Evolutionary conservation across 1,140 invertebrate genomes (phyloP).

Genomic region (Polypedilum pembai): DNA sequence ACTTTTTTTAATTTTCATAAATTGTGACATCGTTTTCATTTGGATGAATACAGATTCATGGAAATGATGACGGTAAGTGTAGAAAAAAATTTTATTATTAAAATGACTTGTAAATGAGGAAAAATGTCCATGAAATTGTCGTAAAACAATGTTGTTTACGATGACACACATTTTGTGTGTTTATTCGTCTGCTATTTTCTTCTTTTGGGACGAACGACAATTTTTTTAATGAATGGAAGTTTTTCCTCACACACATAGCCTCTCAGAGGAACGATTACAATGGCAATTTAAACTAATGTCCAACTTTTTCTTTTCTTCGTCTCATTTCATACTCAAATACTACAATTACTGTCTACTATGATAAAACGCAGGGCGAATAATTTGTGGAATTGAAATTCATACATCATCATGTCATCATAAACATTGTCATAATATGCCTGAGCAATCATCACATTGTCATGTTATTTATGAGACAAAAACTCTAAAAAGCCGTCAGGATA

Average conservation of each 20-base stretch:
- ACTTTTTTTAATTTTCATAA: constrained; percentile 22
- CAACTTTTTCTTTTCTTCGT: background rate
- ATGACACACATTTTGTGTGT: background rate
- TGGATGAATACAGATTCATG: constrained; percentile 8
- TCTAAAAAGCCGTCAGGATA: background rate
- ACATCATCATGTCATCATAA: constrained; percentile 1
- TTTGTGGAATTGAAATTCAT: constrained; percentile 9
- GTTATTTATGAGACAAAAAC: background rate
- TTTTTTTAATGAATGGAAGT: no score
- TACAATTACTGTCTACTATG: background rate
- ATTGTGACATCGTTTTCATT: constrained; percentile 3
- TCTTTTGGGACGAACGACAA: no score
- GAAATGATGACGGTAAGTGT: constrained; percentile 24
- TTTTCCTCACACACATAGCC: no score
- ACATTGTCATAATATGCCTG: background rate
- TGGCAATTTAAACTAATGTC: constrained; percentile 12
- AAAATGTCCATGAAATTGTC: background rate
- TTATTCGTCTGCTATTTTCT: no score
- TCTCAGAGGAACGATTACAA: background rate
- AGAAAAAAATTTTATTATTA: background rate
- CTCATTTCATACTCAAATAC: background rate
- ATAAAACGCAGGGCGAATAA: background rate
- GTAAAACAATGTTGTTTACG: background rate
- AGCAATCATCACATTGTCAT: background rate
- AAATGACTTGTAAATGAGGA: constrained; percentile 6